These are phyloP conservation scores for Toxonevra muliebris DNA, from an alignment of 2,888 invertebrate species.

Conservation along the genomic window DNA sequence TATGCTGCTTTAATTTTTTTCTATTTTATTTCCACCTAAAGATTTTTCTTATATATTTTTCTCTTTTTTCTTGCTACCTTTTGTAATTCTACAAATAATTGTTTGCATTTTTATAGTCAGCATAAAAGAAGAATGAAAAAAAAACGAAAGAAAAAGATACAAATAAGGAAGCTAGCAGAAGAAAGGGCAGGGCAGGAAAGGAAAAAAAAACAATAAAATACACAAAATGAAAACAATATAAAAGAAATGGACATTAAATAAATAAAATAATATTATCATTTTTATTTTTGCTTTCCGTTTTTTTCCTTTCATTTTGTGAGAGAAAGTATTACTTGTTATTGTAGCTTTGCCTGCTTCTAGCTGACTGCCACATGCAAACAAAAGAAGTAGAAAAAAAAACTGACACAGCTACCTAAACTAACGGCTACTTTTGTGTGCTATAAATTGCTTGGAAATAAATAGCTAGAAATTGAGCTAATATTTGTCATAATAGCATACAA, in stretches of 20 bases:
- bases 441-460: too few species aligned
- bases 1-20: neutral
- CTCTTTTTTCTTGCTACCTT: neutral
- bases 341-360: too few species aligned
- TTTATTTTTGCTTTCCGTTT: neutral
- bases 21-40: neutral
- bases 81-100: constrained; percentile 21
- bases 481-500: too few species aligned
- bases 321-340: too few species aligned
- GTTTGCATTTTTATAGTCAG: constrained; percentile 4
- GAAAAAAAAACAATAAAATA: neutral
- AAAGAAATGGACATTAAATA: constrained; percentile 19
- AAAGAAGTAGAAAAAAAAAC: too few species aligned
- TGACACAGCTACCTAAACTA: too few species aligned
- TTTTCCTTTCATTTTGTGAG: too few species aligned
- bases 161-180: neutral
- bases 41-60: neutral
- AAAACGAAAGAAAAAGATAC: neutral
- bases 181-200: neutral
- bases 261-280: constrained; percentile 21
- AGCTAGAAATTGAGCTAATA: too few species aligned
- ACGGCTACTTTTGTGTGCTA: too few species aligned
- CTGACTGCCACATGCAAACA: too few species aligned
- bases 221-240: constrained; percentile 15
- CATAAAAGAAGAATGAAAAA: constrained; percentile 10